These are phyloP conservation scores for Laticauda laticaudata DNA, from an alignment of 2,113 vertebrate genomes.

Conservation along the genomic window DNA sequence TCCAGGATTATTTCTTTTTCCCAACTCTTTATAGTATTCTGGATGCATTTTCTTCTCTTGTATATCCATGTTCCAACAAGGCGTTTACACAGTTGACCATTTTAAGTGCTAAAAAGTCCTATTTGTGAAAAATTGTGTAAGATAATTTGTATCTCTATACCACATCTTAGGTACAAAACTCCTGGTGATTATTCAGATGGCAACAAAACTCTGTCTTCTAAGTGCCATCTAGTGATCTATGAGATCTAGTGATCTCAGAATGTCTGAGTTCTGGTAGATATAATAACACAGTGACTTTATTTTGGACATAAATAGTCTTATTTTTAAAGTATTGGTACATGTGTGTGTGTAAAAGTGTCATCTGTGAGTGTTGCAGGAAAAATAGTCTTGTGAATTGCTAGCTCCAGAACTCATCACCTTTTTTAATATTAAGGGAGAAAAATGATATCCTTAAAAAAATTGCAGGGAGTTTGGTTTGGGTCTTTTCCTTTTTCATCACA, in stretches of 20 bases:
- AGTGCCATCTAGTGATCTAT: neutral
- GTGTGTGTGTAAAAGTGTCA: neutral
- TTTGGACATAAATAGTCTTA: neutral
- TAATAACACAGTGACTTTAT: neutral
- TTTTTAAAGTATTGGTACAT: neutral
- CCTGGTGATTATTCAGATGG: neutral
- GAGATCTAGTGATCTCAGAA: neutral
- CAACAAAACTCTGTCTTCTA: neutral
- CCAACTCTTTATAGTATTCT: neutral
- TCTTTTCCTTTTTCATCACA: neutral
- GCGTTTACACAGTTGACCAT: neutral
- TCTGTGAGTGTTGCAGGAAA: neutral
- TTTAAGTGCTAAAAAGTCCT: neutral
- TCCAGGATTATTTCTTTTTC: neutral
- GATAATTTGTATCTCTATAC: neutral
- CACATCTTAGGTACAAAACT: neutral
- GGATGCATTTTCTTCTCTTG: neutral
- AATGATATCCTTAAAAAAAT: neutral
- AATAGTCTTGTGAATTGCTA: neutral
- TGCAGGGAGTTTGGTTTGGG: neutral
- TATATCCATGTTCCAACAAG: neutral
- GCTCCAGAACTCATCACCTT: neutral
- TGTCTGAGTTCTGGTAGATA: neutral
- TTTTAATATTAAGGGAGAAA: neutral
- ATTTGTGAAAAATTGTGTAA: neutral